Percentiles rank a stretch among this genome's conserved stretches.
Evolutionary conservation across 1,140 invertebrate genomes (phyloP).

Genomic region (Leptinotarsa texana): DNA sequence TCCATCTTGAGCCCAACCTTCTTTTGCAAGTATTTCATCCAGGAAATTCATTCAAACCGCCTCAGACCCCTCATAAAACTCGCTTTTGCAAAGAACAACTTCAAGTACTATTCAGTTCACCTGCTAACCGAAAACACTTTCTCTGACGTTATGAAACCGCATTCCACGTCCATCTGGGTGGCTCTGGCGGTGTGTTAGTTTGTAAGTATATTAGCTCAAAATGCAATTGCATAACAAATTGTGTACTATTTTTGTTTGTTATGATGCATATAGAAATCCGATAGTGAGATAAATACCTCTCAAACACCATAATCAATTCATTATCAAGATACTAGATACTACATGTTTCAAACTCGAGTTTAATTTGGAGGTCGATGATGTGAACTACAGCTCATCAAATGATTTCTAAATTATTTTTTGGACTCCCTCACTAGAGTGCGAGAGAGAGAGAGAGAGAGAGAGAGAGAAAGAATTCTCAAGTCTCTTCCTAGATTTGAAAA

Average conservation of each 20-base stretch:
- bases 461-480: no score
- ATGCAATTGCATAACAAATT: background rate
- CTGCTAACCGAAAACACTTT: conserved; percentile 15
- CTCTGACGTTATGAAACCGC: conserved; percentile 4
- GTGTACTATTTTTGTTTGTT: background rate
- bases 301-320: background rate
- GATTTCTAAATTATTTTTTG: no score
- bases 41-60: no score
- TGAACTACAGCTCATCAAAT: no score
- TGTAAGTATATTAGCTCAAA: background rate
- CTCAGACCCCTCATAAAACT: no score
- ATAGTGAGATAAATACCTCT: background rate
- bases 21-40: background rate
- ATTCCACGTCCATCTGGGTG: conserved; percentile 17
- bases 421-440: no score
- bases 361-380: no score
- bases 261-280: background rate
- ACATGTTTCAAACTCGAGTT: no score
- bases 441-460: no score
- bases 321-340: background rate
- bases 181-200: background rate
- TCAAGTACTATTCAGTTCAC: conserved; percentile 9
- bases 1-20: background rate
- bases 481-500: no score
- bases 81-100: background rate